phyloP scores from a whole-genome alignment of 2,113 vertebrate species.

The Xyrauchen texanus region DNA sequence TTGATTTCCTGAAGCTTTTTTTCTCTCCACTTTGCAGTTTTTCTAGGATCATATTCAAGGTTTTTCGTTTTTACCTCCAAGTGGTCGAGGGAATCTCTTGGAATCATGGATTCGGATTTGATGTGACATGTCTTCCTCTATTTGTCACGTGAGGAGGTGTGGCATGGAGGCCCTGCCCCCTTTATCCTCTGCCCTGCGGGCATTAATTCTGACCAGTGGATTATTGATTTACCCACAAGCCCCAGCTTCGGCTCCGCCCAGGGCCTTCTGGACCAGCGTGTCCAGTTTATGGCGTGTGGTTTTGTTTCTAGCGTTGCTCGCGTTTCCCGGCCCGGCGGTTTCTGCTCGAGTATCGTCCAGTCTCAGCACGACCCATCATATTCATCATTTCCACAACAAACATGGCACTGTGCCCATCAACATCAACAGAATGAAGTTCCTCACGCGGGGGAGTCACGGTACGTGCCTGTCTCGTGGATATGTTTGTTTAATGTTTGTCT shows the following conservation, averaged over 20 bases:
- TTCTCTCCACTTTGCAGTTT: constrained; percentile 9
- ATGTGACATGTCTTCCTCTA: constrained; percentile 75
- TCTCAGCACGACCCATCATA: constrained; percentile 92
- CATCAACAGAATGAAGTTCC: constrained; percentile 94
- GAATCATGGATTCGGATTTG: constrained; percentile 72
- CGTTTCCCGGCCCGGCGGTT: constrained; percentile 74
- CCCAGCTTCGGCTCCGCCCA: constrained; percentile 55
- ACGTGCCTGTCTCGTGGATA: constrained; percentile 63
- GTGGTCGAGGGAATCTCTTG: constrained; percentile 59
- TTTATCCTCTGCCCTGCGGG: constrained; percentile 62
- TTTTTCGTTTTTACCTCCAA: no score
- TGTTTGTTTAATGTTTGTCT: no score
- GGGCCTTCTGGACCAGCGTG: constrained; percentile 68
- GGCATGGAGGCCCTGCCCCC: constrained; percentile 63
- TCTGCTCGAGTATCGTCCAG: constrained; percentile 89
- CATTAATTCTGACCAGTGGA: constrained; percentile 60
- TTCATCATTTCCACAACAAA: constrained; percentile 94
- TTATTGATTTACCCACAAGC: constrained; percentile 62
- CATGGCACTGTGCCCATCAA: constrained; percentile 92
- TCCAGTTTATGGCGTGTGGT: constrained; percentile 73
- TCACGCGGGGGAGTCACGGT: constrained; percentile 90
- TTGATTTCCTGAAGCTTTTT: background rate
- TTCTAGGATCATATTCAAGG: constrained; percentile 3
- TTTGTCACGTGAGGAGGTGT: constrained; percentile 71
- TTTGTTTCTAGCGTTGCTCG: constrained; percentile 74